A percentile compares a stretch with the other conserved stretches of the same genome.
phyloP scores from a whole-genome alignment of 2,797 vertebrate genomes.

The Anableps anableps region DNA sequence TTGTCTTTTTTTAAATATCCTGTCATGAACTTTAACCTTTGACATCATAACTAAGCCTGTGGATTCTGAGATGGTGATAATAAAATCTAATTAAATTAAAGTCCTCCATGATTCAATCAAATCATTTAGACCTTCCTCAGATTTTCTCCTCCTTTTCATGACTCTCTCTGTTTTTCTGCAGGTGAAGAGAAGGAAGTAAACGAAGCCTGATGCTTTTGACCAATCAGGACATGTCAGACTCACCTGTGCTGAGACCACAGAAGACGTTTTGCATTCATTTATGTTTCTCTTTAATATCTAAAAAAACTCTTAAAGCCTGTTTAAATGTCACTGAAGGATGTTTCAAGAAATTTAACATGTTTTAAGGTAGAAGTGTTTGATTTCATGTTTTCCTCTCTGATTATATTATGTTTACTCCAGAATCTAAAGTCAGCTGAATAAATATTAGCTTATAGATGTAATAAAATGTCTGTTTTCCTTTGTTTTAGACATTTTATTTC shows the following conservation, averaged over 20 bases:
- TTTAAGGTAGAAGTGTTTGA: not conserved
- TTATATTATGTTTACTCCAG: not conserved
- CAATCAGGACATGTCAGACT: not conserved
- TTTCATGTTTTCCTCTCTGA: not conserved
- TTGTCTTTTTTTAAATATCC: no score
- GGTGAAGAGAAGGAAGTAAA: conserved; percentile 26
- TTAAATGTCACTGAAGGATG: no score
- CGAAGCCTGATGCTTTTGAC: conserved; percentile 21
- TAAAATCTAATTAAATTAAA: no score
- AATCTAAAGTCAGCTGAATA: not conserved
- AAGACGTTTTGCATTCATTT: not conserved
- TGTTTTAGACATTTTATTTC: not conserved
- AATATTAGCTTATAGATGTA: not conserved
- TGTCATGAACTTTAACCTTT: no score
- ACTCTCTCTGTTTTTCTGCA: conserved; percentile 24
- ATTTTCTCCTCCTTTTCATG: not conserved
- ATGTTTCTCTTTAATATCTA: no score
- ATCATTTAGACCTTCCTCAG: not conserved
- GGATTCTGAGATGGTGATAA: conserved; percentile 52
- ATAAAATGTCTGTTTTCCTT: not conserved
- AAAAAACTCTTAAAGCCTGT: no score
- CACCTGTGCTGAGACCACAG: not conserved
- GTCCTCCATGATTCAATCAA: not conserved
- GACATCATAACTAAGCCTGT: no score
- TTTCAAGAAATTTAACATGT: no score